A percentile compares a stretch with the other conserved stretches of the same genome.
These are phyloP conservation scores for Vulpes vulpes DNA, from an alignment of 2,113 vertebrate species.

Conservation along the genomic window DNA sequence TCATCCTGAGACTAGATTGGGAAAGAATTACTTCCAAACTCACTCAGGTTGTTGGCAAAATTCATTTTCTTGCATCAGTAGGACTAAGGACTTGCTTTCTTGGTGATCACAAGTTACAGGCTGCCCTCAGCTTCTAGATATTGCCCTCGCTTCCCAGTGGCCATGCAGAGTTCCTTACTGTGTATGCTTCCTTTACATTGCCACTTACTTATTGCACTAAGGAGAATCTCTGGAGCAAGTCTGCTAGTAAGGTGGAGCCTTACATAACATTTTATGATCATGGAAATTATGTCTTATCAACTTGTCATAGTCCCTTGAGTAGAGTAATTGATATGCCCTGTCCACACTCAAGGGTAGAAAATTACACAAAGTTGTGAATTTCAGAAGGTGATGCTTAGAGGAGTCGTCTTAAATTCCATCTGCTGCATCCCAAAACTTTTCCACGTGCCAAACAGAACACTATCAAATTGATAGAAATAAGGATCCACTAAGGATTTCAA, in stretches of 20 bases:
- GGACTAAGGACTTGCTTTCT: background rate
- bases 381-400: background rate
- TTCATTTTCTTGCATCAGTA: background rate
- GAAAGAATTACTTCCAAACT: background rate
- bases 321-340: background rate
- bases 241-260: no score
- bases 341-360: background rate
- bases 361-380: background rate
- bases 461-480: background rate
- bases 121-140: background rate
- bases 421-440: background rate
- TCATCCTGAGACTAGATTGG: background rate
- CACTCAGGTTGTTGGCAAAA: background rate
- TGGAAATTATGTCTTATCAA: background rate
- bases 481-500: background rate
- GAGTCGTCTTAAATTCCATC: background rate
- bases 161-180: background rate
- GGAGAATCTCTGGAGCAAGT: background rate
- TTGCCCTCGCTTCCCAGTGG: background rate
- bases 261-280: background rate
- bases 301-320: background rate
- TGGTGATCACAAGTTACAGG: background rate
- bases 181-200: background rate
- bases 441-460: background rate
- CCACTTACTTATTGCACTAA: background rate